A percentile compares a stretch with the other conserved stretches of the same genome.
Conservation (phyloP, 2,113 vertebrate genomes). For the Psittacula cyanocephala region DNA sequence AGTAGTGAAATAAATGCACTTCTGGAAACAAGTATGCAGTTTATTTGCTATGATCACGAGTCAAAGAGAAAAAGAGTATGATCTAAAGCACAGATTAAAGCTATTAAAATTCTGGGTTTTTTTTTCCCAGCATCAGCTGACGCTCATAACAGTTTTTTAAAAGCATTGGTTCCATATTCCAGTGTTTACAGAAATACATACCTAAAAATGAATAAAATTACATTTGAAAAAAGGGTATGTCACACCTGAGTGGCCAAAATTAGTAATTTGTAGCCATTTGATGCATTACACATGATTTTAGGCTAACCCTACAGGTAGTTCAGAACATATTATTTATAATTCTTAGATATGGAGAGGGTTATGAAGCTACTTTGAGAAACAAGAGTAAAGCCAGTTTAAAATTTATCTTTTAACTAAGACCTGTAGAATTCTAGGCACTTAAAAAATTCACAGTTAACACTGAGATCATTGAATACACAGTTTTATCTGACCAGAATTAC, state of each 20-base stretch:
- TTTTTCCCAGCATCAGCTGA: neutral
- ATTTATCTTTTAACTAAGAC: neutral
- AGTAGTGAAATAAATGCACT: neutral
- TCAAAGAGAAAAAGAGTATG: neutral
- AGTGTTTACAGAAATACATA: neutral
- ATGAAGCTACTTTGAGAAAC: conserved; percentile 3
- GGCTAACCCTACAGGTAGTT: neutral
- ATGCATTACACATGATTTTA: neutral
- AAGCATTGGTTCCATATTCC: neutral
- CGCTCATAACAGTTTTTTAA: neutral
- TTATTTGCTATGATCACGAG: neutral
- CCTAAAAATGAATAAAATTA: neutral
- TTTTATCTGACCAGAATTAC: neutral
- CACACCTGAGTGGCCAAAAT: neutral
- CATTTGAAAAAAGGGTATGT: neutral
- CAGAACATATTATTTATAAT: conserved; percentile 17
- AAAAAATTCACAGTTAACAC: neutral
- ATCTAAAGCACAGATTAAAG: neutral
- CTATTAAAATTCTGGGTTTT: neutral
- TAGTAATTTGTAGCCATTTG: neutral
- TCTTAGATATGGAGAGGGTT: neutral
- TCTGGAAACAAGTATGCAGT: neutral
- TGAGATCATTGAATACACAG: neutral
- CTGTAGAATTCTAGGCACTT: neutral
- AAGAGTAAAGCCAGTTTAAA: conserved; percentile 18